A percentile compares a stretch with the other conserved stretches of the same genome.
Evolutionary conservation across 2,888 invertebrate species (phyloP).

Genomic region (Epirrhoe alternata): DNA sequence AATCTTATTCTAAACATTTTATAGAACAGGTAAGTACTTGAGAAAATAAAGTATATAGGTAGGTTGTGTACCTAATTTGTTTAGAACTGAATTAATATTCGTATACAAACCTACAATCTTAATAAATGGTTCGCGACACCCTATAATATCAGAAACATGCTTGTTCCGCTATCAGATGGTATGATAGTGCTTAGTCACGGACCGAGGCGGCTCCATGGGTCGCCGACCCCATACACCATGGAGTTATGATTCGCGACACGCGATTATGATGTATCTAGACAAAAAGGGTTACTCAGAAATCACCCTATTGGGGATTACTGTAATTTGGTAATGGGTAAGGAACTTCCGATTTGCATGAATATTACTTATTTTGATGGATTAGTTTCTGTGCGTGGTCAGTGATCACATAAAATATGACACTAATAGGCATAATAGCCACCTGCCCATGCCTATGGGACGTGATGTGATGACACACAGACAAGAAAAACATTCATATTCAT

Average conservation of each 20-base stretch:
- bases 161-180: constrained; percentile 20
- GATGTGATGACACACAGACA: background rate
- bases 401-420: background rate
- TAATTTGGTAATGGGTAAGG: constrained; percentile 1
- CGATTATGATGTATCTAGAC: constrained; percentile 39
- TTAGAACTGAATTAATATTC: too few species aligned
- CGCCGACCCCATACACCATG: constrained; percentile 51
- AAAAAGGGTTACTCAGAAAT: constrained; percentile 30
- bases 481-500: too few species aligned
- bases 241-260: constrained; percentile 55
- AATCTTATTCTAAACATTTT: too few species aligned
- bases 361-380: background rate
- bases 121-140: background rate
- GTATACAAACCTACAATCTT: background rate
- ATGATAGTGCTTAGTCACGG: constrained; percentile 38
- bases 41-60: too few species aligned
- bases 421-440: too few species aligned
- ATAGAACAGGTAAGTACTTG: too few species aligned
- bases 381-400: background rate
- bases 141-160: constrained; percentile 18
- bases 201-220: constrained; percentile 40
- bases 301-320: constrained; percentile 10
- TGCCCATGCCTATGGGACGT: too few species aligned
- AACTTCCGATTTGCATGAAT: background rate
- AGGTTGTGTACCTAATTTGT: too few species aligned